Conservation (phyloP, 2,888 invertebrate species). For the Andrena marginata region DNA sequence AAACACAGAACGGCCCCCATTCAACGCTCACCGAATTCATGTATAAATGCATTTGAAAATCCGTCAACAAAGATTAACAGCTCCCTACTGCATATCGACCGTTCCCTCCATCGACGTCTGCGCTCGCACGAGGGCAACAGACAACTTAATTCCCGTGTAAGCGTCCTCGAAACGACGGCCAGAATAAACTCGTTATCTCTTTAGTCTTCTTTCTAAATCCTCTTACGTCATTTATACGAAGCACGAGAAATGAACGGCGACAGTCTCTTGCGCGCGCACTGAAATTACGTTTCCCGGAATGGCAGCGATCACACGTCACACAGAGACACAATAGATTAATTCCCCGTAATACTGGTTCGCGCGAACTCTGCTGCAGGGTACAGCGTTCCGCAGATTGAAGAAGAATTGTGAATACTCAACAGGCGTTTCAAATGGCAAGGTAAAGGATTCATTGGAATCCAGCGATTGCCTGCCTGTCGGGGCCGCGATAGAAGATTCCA, state of each 20-base stretch:
- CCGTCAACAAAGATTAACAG: no score
- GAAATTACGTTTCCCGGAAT: slow-evolving; percentile 34
- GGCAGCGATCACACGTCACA: slow-evolving; percentile 1
- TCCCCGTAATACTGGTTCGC: slow-evolving; percentile 11
- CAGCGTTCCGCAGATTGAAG: not conserved
- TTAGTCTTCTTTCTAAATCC: slow-evolving; percentile 34
- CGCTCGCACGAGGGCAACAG: slow-evolving; percentile 3
- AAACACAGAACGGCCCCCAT: no score
- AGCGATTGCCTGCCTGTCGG: not conserved
- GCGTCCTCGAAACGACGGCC: not conserved
- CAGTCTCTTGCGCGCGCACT: slow-evolving; percentile 2
- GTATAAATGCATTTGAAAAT: no score
- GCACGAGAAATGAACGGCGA: slow-evolving; percentile 1
- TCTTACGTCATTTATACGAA: slow-evolving; percentile 24
- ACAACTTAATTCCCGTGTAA: slow-evolving; percentile 8
- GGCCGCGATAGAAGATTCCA: not conserved
- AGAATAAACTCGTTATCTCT: slow-evolving; percentile 22
- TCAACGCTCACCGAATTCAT: no score
- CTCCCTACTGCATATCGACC: no score
- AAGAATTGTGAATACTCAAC: slow-evolving; percentile 1
- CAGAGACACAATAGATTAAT: slow-evolving; percentile 9
- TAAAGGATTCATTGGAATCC: not conserved
- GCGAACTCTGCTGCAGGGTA: not conserved
- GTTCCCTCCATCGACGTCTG: no score
- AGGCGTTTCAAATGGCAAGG: not conserved